Conservation (phyloP, 2,888 invertebrate species). For the Nomada goodeniana region DNA sequence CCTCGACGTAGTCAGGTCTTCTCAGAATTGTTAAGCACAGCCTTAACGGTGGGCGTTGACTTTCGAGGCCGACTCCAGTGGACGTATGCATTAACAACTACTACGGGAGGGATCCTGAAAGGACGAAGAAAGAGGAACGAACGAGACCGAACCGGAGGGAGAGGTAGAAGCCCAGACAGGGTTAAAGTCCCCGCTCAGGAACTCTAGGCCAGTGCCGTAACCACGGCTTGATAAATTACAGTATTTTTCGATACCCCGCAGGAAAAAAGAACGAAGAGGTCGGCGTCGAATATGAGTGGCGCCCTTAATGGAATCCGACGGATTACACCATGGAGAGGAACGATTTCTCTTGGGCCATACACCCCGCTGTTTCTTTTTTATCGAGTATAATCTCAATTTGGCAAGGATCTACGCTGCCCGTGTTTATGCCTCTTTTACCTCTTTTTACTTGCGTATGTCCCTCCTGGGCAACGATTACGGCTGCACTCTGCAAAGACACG, state of each 20-base stretch:
- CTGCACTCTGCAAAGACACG: conserved; percentile 16
- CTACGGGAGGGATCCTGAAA: conserved; percentile 44
- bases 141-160: background rate
- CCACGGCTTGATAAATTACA: conserved; percentile 69
- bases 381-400: conserved; percentile 65
- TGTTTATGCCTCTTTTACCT: conserved; percentile 5
- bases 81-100: conserved; percentile 59
- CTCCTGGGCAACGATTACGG: conserved; percentile 34
- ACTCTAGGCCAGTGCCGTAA: conserved; percentile 55
- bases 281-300: conserved; percentile 62
- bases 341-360: conserved; percentile 42
- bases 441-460: background rate
- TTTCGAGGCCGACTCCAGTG: conserved; percentile 51
- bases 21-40: conserved; percentile 60
- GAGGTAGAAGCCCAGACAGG: conserved; percentile 48
- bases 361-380: conserved; percentile 49
- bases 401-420: conserved; percentile 46
- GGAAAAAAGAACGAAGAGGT: conserved; percentile 39
- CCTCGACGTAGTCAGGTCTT: conserved; percentile 40
- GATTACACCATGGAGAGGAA: conserved; percentile 59
- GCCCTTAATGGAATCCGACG: conserved; percentile 71
- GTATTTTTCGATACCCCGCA: conserved; percentile 67
- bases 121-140: conserved; percentile 44
- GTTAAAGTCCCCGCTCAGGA: conserved; percentile 60
- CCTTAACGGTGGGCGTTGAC: conserved; percentile 61